Percentiles rank a stretch among this genome's conserved stretches.
These are phyloP conservation scores for Coecobrya sp. DNA, from an alignment of 2,888 invertebrate species.

Conservation along the genomic window DNA sequence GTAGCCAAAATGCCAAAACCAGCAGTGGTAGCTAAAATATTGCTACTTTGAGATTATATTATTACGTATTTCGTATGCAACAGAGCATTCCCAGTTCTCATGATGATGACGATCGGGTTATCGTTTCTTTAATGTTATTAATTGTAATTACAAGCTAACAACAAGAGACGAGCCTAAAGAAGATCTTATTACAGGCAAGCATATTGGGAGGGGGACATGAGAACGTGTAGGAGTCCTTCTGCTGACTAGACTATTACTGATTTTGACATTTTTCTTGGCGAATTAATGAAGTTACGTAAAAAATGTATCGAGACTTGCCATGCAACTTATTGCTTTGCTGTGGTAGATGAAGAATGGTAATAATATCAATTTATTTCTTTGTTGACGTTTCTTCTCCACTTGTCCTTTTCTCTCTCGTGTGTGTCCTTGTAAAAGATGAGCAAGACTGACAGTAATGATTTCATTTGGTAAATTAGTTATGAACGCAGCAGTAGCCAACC, in stretches of 20 bases:
- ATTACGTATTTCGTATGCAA: constrained; percentile 19
- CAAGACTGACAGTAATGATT: constrained; percentile 46
- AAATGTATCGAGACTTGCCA: background rate
- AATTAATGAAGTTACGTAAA: constrained; percentile 39
- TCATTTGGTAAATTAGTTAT: constrained; percentile 23
- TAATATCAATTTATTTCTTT: constrained; percentile 23
- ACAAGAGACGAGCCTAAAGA: background rate
- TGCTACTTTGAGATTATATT: background rate
- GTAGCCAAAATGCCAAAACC: background rate
- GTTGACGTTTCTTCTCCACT: constrained; percentile 15
- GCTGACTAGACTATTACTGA: background rate
- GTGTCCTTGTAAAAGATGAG: constrained; percentile 20
- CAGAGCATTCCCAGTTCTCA: background rate
- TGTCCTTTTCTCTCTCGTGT: background rate
- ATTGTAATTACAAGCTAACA: constrained; percentile 5
- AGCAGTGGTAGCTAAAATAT: background rate
- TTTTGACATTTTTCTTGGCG: constrained; percentile 46
- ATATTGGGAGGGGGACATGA: background rate
- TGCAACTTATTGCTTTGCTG: background rate
- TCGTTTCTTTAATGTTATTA: background rate
- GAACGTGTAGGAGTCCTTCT: background rate
- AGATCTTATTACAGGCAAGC: background rate
- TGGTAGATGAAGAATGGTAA: background rate
- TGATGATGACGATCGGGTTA: constrained; percentile 1
- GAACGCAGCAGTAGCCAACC: background rate